Evolutionary conservation across 2,113 vertebrate genomes (phyloP).

Genomic region (Nycticryphes semicollaris): DNA sequence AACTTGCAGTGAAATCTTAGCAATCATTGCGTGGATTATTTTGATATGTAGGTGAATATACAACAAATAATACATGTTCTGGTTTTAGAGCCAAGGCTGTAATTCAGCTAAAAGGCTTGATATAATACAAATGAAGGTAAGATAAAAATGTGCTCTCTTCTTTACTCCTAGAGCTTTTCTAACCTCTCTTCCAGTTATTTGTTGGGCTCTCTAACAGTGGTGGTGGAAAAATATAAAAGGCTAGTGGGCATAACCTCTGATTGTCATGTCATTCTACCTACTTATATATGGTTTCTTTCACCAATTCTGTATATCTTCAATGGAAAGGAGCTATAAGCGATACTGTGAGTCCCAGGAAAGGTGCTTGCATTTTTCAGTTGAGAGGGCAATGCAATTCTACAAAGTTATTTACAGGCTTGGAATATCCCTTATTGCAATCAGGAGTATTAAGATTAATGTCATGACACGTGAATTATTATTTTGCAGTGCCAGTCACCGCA

Average conservation of each 20-base stretch:
- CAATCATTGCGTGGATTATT: not conserved
- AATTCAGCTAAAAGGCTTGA: not conserved
- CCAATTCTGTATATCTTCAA: not conserved
- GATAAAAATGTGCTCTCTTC: not conserved
- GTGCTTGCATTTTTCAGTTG: not conserved
- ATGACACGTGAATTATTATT: not conserved
- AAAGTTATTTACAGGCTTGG: not conserved
- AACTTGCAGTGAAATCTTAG: not conserved
- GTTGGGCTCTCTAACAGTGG: not conserved
- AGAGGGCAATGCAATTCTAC: not conserved
- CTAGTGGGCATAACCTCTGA: not conserved
- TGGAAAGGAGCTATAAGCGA: not conserved
- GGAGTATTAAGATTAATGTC: not conserved
- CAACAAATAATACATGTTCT: not conserved
- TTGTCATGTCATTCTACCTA: not conserved
- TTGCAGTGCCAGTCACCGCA: not conserved
- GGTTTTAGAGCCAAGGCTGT: not conserved
- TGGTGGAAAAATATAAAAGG: not conserved
- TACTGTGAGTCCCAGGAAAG: not conserved
- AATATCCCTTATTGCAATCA: not conserved
- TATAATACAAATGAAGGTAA: not conserved
- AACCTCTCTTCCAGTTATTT: not conserved
- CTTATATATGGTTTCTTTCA: not conserved
- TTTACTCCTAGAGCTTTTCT: not conserved
- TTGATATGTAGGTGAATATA: not conserved